Conservation (phyloP, 2,113 vertebrate genomes). For the Trichomycterus rosablanca region DNA sequence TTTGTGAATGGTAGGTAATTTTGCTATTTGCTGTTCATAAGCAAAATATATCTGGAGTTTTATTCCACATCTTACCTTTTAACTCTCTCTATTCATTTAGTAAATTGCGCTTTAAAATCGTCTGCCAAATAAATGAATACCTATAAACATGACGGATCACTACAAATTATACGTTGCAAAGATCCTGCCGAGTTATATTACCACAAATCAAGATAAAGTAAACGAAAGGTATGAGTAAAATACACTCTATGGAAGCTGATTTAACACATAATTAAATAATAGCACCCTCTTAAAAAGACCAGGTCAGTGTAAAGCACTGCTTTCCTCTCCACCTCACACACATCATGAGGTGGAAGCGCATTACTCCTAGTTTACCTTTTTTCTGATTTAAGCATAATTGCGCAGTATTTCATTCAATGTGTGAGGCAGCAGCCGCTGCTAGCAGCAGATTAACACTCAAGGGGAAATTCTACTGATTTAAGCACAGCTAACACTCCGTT, state of each 20-base stretch:
- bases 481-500: conserved; percentile 7
- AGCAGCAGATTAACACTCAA: conserved; percentile 4
- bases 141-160: too few relatives aligned
- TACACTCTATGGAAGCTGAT: not conserved
- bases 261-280: not conserved
- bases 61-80: too few relatives aligned
- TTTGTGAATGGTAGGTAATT: too few relatives aligned
- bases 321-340: not conserved
- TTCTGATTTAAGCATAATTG: conserved; percentile 2
- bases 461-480: conserved; percentile 8
- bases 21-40: too few relatives aligned
- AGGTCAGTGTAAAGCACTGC: not conserved
- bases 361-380: not conserved
- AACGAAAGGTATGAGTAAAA: not conserved
- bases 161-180: too few relatives aligned
- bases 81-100: too few relatives aligned
- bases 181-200: not conserved
- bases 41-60: too few relatives aligned
- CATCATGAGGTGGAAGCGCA: not conserved
- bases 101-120: too few relatives aligned
- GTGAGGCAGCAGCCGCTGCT: not conserved
- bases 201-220: not conserved
- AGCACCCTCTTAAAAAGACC: not conserved
- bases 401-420: not conserved
- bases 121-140: not conserved